Conservation (phyloP, 2,888 invertebrate species). For the Acrocyrtus sp. region DNA sequence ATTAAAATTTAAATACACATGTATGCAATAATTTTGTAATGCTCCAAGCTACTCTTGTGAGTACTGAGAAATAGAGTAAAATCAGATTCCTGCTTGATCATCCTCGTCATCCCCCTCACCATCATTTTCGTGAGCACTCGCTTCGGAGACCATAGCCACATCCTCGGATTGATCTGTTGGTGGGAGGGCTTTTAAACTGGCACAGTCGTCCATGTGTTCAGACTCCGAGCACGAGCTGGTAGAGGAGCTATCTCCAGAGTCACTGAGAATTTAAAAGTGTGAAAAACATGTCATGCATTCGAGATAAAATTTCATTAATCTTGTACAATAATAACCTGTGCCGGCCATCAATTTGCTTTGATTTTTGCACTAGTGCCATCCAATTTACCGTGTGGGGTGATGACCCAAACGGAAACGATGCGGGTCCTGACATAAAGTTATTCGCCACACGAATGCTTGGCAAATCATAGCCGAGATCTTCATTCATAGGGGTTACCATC, state of each 20-base stretch:
- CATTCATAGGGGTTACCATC: not conserved
- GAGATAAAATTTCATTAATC: too few species aligned
- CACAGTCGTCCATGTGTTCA: slow-evolving; percentile 58
- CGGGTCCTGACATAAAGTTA: slow-evolving; percentile 21
- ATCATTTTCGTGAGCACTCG: slow-evolving; percentile 45
- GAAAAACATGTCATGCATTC: not conserved
- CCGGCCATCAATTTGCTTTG: slow-evolving; percentile 35
- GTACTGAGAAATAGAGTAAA: too few species aligned
- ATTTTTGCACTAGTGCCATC: slow-evolving; percentile 51
- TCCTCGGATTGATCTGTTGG: slow-evolving; percentile 55
- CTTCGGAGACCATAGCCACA: slow-evolving; percentile 55
- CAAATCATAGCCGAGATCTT: slow-evolving; percentile 22
- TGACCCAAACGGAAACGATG: slow-evolving; percentile 31
- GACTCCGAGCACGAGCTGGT: slow-evolving; percentile 34
- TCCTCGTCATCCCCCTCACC: slow-evolving; percentile 32
- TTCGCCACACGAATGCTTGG: slow-evolving; percentile 20
- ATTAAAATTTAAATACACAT: too few species aligned
- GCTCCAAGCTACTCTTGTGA: too few species aligned
- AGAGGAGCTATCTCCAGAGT: slow-evolving; percentile 9
- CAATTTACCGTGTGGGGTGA: slow-evolving; percentile 45
- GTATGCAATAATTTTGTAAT: too few species aligned
- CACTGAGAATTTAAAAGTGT: slow-evolving; percentile 28
- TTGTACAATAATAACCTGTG: slow-evolving; percentile 16
- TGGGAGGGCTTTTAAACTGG: slow-evolving; percentile 56
- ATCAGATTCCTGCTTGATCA: slow-evolving; percentile 29